Percentiles rank a stretch among this genome's conserved stretches.
Conservation (phyloP, 2,113 vertebrate species). For the Tragelaphus buxtoni region DNA sequence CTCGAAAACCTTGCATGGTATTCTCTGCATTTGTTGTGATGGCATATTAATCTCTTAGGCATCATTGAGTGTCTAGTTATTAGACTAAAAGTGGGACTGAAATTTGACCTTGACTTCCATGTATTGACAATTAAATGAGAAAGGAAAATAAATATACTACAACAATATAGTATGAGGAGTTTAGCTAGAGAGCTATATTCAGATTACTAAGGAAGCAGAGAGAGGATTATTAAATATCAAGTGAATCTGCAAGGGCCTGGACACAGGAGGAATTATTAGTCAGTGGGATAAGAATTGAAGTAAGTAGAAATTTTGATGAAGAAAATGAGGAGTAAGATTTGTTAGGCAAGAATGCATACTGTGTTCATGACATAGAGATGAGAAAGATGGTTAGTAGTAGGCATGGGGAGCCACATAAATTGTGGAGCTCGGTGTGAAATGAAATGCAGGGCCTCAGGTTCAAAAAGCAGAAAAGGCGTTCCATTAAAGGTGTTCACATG, state of each 20-base stretch:
- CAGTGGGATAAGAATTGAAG: background rate
- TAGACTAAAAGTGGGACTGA: background rate
- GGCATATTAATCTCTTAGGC: background rate
- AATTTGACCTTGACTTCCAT: background rate
- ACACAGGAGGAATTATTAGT: background rate
- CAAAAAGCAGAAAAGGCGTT: background rate
- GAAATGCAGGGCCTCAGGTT: background rate
- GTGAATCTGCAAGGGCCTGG: background rate
- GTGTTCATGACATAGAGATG: background rate
- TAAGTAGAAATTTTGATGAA: background rate
- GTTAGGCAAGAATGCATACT: background rate
- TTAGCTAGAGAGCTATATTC: too few species aligned
- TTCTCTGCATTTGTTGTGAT: background rate
- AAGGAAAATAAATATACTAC: background rate
- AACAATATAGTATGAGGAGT: background rate
- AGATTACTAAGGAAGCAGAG: background rate
- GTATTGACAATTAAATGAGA: background rate
- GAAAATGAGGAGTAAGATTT: background rate
- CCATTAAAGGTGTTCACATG: background rate
- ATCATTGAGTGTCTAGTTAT: background rate
- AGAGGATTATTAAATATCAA: too few species aligned
- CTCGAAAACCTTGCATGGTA: background rate
- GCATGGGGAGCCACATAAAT: background rate
- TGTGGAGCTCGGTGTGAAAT: background rate
- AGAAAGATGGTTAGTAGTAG: background rate